Evolutionary conservation across 2,888 invertebrate species (phyloP), one percentile per base, ranked within the genome.

Genomic region (Oxystoma pomonae): DNA sequence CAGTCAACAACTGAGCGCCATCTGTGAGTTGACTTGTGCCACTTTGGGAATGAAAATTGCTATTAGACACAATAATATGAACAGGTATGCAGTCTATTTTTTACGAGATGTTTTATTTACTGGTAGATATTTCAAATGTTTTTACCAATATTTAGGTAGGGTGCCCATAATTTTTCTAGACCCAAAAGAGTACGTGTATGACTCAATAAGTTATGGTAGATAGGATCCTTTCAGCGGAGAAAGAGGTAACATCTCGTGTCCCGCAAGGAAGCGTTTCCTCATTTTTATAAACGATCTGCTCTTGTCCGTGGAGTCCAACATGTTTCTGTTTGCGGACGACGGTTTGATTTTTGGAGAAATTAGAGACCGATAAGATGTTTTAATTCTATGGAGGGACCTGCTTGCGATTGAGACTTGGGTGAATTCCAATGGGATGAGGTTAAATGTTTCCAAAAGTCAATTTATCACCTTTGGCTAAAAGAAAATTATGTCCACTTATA

Each of bases 11-110:
- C 84, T 96, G 66, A 88, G 90, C 60, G 95, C 96, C 3, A 96
- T 98, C 60, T 92, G 94, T 61, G 98, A 98, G 75, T 83, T 98
- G 51, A 96, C 98, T 0, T 96, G 95, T 74, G 90, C 95, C 1
- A 96, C 96, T 1, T 82, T 98, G 1, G 96, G 96, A 20, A 96
- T 98, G 95, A 95, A 97, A 77, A 91, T 96, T 65, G 90, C 91
- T 0, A 91, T 92, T 55, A 82, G 95, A 22, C 90, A 92, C 12
- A 95, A 94, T 74, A 94, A 92, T 72, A 88, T 95, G 70, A 90
- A 90, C 0, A 84, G 35, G 35, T 35, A 35, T 7, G 12, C 3
- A 35, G 3, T 3, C 12, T 35, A 35, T 35, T 35, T 35, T n/a
- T n/a, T n/a, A n/a, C n/a, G n/a, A n/a, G n/a, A n/a, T n/a, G n/a